Evolutionary conservation across 1,140 invertebrate genomes (phyloP).

Genomic region (Platyura marginata): DNA sequence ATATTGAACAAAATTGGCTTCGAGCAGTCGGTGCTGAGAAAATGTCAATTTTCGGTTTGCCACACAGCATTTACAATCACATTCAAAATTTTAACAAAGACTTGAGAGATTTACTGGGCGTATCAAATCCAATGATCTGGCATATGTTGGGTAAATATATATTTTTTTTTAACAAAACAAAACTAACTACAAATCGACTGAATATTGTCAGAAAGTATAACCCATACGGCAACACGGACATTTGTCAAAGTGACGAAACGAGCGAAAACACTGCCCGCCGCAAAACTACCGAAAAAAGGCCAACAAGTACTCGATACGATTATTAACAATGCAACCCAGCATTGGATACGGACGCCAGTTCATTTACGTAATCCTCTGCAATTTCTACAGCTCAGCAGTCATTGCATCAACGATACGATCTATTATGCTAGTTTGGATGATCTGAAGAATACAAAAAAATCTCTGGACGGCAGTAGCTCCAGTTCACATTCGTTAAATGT

Average conservation of each 20-base stretch:
- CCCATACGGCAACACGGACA: conserved; percentile 1
- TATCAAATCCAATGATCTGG: background rate
- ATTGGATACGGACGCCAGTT: conserved; percentile 5
- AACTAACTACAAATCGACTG: background rate
- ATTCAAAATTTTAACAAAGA: conserved; percentile 4
- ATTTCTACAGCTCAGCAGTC: conserved; percentile 4
- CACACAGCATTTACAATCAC: conserved; percentile 3
- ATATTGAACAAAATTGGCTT: conserved; percentile 4
- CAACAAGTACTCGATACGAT: conserved; percentile 2
- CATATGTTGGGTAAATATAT: conserved; percentile 1
- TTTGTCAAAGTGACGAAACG: conserved; percentile 1
- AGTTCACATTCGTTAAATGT: background rate
- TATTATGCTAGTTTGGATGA: background rate
- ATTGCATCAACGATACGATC: conserved; percentile 4
- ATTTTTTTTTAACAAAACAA: too few relatives aligned
- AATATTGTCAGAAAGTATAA: conserved; percentile 1
- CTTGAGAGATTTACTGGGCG: background rate
- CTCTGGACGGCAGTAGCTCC: background rate
- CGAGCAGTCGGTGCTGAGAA: conserved; percentile 3
- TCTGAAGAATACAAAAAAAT: background rate
- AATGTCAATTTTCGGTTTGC: conserved; percentile 6
- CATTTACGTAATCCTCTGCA: conserved; percentile 5
- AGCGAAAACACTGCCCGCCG: background rate
- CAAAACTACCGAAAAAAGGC: conserved; percentile 1
- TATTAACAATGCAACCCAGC: conserved; percentile 3